Percentiles rank a stretch among this genome's conserved stretches.
These are phyloP conservation scores for Trichoplusia ni DNA, from an alignment of 1,140 invertebrate species.

Conservation along the genomic window DNA sequence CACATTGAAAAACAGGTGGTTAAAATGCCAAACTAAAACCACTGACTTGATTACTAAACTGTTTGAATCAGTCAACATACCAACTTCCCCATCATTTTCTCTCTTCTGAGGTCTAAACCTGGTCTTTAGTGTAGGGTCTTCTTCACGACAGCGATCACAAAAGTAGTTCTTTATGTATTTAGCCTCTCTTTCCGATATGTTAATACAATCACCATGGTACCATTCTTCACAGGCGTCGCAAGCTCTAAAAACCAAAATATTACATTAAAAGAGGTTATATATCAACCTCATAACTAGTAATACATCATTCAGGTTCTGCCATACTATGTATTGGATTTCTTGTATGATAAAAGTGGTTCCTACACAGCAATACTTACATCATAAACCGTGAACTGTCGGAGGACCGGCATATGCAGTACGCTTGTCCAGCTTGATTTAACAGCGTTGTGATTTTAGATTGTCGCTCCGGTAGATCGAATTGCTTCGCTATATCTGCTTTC, in stretches of 20 bases:
- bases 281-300: too few relatives aligned
- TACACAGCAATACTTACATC: constrained; percentile 87
- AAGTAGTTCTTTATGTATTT: constrained; percentile 97
- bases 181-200: constrained; percentile 95
- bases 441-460: constrained; percentile 95
- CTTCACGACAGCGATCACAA: constrained; percentile 91
- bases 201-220: constrained; percentile 99
- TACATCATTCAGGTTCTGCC: too few relatives aligned
- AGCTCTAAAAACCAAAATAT: constrained; percentile 80
- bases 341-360: too few relatives aligned
- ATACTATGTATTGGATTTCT: too few relatives aligned
- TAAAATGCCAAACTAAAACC: constrained; percentile 45
- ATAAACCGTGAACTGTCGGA: constrained; percentile 97
- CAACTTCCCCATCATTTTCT: constrained; percentile 81
- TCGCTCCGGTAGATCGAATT: constrained; percentile 93
- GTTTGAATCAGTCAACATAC: constrained; percentile 47
- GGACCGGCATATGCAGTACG: constrained; percentile 97
- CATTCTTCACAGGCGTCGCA: constrained; percentile 99
- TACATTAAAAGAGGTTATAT: not conserved
- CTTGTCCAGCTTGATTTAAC: constrained; percentile 92
- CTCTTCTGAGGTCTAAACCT: constrained; percentile 87
- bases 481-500: constrained; percentile 95
- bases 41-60: too few relatives aligned
- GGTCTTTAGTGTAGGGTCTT: constrained; percentile 91
- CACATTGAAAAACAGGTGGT: constrained; percentile 22